A percentile compares a stretch with the other conserved stretches of the same genome.
phyloP scores from a whole-genome alignment of 2,113 vertebrate species.

The Megaleporinus macrocephalus region DNA sequence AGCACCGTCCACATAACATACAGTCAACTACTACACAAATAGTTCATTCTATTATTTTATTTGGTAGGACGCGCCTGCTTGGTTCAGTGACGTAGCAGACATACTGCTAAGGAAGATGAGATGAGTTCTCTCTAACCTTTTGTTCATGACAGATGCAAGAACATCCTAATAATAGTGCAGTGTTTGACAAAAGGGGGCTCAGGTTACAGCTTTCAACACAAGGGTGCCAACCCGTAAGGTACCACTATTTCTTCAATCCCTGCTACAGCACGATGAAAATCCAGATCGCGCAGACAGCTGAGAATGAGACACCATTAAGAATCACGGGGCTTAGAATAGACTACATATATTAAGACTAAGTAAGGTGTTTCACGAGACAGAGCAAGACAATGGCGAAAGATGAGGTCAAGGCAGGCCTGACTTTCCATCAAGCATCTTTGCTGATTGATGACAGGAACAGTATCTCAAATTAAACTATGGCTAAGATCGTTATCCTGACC shows the following conservation, averaged over 20 bases:
- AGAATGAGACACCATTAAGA: slow-evolving; percentile 31
- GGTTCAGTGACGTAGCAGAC: neutral
- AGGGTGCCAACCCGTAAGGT: slow-evolving; percentile 23
- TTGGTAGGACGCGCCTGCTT: neutral
- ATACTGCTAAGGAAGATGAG: neutral
- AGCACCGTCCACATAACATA: no score
- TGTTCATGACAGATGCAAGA: slow-evolving; percentile 42
- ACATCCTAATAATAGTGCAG: slow-evolving; percentile 42
- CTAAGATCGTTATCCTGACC: slow-evolving; percentile 2
- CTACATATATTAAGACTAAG: slow-evolving; percentile 45
- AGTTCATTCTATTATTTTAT: neutral
- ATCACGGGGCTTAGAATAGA: slow-evolving; percentile 50
- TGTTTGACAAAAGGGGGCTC: slow-evolving; percentile 48
- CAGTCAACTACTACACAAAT: no score
- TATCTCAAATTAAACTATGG: neutral
- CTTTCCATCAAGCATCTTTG: neutral
- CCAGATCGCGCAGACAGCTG: slow-evolving; percentile 49
- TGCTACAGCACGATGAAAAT: slow-evolving; percentile 11
- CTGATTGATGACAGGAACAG: slow-evolving; percentile 3
- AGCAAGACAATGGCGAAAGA: slow-evolving; percentile 6
- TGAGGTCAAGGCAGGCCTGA: slow-evolving; percentile 13
- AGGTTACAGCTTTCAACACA: slow-evolving; percentile 46
- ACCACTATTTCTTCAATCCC: slow-evolving; percentile 31
- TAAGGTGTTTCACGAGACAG: slow-evolving; percentile 38
- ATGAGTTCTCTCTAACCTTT: slow-evolving; percentile 32